Evolutionary conservation across 2,113 vertebrate genomes (phyloP).

Genomic region (Muscicapa adusta): DNA sequence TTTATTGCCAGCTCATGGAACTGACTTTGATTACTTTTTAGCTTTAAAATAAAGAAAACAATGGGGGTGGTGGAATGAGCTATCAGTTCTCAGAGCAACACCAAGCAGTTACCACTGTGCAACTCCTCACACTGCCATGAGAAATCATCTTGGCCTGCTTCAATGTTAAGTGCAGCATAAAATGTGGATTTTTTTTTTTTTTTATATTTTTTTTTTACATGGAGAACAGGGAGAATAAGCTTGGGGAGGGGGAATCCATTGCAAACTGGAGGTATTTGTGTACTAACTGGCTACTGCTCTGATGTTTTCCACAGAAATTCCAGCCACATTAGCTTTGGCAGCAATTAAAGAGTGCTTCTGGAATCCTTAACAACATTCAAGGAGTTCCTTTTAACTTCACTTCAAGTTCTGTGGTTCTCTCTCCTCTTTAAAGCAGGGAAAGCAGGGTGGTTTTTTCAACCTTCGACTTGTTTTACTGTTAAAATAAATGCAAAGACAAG

Average conservation of each 20-base stretch:
- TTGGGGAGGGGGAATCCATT: not conserved
- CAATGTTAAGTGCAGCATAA: not conserved
- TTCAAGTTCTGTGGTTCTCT: not conserved
- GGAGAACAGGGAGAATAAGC: not conserved
- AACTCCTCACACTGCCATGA: not conserved
- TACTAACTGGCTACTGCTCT: not conserved
- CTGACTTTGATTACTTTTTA: not conserved
- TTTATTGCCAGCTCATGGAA: not conserved
- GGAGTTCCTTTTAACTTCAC: not conserved
- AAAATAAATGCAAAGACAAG: conserved; percentile 31
- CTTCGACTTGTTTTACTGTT: not conserved
- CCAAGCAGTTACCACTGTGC: not conserved
- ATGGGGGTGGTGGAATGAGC: not conserved
- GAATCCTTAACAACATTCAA: conserved; percentile 19
- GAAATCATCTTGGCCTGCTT: not conserved
- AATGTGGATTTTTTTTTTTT: not conserved
- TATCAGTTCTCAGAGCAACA: not conserved
- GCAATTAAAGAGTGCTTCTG: conserved; percentile 27
- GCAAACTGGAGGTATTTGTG: not conserved
- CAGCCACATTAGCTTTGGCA: not conserved
- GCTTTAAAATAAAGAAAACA: not conserved
- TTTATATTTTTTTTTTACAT: not conserved
- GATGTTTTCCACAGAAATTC: conserved; percentile 23
- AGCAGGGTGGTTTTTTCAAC: not conserved
- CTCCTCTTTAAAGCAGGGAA: not conserved